Base-by-base conservation (phyloP, 64 coral and sea anemone species). In the Hydrozoanthus tunicans region DNA sequence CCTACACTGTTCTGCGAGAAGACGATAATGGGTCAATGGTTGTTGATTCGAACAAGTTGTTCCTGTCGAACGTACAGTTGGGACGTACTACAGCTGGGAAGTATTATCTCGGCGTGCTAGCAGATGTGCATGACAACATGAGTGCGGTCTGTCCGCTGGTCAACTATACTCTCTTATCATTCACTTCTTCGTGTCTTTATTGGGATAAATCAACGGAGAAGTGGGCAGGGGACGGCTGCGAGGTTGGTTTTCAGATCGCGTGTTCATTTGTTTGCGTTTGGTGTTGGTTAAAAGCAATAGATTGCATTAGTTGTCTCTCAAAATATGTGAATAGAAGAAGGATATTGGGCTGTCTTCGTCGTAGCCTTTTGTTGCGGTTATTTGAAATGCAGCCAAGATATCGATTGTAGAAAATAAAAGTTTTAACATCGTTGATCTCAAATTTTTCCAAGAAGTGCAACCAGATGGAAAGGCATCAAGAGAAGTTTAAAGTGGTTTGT, bases 181-280 rank as follows among this genome's bases (percentile, higher is more conserved):
- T 78, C 32, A 59, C 90, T 63, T 81, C 85, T 3, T 89, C 89
- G 2, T 96, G 95, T 64, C 79, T 71, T 3, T 96, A 94, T 79
- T 94, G 95, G 95, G 64, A 96, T 81, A 79, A 63, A 14, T 4
- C 15, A 20, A 51, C 70, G 4, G 77, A 96, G 32, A 53, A 6
- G 11, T 96, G 95, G 95, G 83, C 62, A 71, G 92, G 81, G 77
- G 90, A 91, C 27, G 92, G 92, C 26, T 96, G 95, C 69, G 95
- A 96, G 89, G 95, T 96, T 70, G 75, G 83, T 82, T 4, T 3
- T 52, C 8, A 62, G n/a, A 32, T 7, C 9, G 72, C 6, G 9
- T 65, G 10, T 62, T 76, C 1, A 26, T 4, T 20, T 43, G 32
- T 43, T 43, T 43, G 32, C 32, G 32, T 43, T 43, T 43, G 32